Evolutionary conservation across 2,113 vertebrate species (phyloP).

Genomic region (Gallinago paraguaiae): DNA sequence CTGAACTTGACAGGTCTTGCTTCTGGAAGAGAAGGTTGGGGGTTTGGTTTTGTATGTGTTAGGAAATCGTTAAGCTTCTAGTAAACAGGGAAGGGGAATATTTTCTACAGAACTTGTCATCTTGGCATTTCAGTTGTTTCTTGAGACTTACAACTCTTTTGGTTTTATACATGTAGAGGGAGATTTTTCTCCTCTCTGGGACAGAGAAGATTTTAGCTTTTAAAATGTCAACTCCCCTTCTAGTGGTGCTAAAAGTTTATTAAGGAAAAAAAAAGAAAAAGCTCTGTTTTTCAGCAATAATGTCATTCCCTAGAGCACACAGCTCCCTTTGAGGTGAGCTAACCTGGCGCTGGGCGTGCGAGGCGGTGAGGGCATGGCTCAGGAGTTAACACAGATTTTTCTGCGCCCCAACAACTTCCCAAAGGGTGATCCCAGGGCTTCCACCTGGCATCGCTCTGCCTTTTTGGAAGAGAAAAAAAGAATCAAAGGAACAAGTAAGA

Average conservation of each 20-base stretch:
- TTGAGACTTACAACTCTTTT: not conserved
- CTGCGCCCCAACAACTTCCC: not conserved
- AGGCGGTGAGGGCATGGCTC: not conserved
- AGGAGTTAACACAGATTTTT: not conserved
- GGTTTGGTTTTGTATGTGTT: not conserved
- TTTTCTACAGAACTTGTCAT: not conserved
- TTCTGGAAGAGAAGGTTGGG: not conserved
- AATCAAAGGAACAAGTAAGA: not conserved
- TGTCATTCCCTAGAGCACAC: not conserved
- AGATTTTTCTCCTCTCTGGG: not conserved
- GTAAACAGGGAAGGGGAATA: not conserved
- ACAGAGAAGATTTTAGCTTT: not conserved
- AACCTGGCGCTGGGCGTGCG: not conserved
- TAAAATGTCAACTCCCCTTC: not conserved
- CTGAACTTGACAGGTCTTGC: accelerated
- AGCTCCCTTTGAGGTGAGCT: not conserved
- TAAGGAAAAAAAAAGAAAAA: not conserved
- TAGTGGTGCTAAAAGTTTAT: not conserved
- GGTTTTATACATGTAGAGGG: not conserved
- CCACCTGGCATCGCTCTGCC: not conserved
- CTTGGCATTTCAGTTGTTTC: not conserved
- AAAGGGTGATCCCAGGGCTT: not conserved
- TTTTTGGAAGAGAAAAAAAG: not conserved
- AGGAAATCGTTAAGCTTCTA: not conserved
- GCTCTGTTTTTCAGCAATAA: not conserved